Conservation (phyloP, 2,113 vertebrate genomes). For the Coturnix japonica region DNA sequence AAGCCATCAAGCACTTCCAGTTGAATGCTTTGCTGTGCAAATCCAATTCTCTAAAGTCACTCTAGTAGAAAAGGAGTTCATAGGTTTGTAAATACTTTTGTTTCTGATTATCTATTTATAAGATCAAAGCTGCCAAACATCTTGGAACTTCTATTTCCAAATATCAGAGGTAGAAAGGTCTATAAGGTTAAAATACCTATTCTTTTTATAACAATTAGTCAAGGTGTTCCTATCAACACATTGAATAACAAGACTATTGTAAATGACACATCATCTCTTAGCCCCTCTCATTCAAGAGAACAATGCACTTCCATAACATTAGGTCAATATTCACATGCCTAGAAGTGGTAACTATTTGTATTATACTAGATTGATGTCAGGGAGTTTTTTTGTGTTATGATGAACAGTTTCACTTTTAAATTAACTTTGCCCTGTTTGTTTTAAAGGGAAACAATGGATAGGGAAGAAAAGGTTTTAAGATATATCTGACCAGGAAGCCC, state of each 20-base stretch:
- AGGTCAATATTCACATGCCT: background rate
- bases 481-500: background rate
- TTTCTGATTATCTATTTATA: background rate
- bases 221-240: background rate
- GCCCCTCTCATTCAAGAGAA: background rate
- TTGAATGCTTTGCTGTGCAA: background rate
- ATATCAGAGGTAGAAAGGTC: background rate
- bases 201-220: background rate
- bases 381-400: background rate
- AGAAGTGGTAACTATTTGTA: background rate
- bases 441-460: background rate
- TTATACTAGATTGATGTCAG: background rate
- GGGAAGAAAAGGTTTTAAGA: background rate
- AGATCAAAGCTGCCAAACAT: background rate
- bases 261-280: background rate
- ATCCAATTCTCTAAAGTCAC: background rate
- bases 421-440: background rate
- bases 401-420: background rate
- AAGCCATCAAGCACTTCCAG: background rate
- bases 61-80: background rate
- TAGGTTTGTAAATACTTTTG: background rate
- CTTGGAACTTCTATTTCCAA: background rate
- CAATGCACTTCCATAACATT: background rate
- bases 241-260: background rate
- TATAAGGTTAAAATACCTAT: background rate